Evolutionary conservation across 1,140 invertebrate genomes (phyloP), one percentile per base, ranked within the genome.

Genomic region (Saccostrea glomerata): DNA sequence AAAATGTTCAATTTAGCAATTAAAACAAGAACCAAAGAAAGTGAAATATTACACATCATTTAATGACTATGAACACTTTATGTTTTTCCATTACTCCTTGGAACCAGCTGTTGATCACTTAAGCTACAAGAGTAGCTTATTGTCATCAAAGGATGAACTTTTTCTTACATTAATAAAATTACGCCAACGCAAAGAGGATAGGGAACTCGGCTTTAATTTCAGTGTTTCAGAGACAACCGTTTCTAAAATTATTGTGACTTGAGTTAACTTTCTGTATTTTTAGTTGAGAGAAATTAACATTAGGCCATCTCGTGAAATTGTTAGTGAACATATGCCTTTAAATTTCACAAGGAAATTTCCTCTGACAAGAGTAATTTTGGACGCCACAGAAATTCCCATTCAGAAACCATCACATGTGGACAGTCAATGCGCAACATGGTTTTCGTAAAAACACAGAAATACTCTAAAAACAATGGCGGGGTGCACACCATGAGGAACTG

Each of bases 91-190:
- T 25, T 30, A 83, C 20, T 83, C 12, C 36, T 30, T 83, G 82
- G 82, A 30, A 23, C 83, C 73, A 13, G 86, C 86, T 36, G 86
- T 77, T 82, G 55, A 54, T 58, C n/a, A 84, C 25, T 84, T 87
- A 30, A 54, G 9, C 11, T 20, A 84, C 12, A 54, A 58, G 56
- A 85, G 13, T 36, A 66, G n/a, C 60, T 54, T 11, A 23, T 47
- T 89, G n/a, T 55, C 54, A 25, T 40, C 47, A 17, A 66, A 82
- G n/a, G 56, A 89, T 86, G 70, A 85, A 85, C 84, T 85, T 20
- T 85, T 85, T 87, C 87, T 94, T 55, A 92, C 89, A 25, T 73
- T 94, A 30, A 89, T 92, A 56, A 92, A 93, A 88, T 83, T 93
- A 13, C 83, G 92, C 58, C 63, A 70, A 85, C 85, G 90, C 77